Conservation (phyloP, 2,797 vertebrate species). For the Ctenochaetus hawaiiensis region DNA sequence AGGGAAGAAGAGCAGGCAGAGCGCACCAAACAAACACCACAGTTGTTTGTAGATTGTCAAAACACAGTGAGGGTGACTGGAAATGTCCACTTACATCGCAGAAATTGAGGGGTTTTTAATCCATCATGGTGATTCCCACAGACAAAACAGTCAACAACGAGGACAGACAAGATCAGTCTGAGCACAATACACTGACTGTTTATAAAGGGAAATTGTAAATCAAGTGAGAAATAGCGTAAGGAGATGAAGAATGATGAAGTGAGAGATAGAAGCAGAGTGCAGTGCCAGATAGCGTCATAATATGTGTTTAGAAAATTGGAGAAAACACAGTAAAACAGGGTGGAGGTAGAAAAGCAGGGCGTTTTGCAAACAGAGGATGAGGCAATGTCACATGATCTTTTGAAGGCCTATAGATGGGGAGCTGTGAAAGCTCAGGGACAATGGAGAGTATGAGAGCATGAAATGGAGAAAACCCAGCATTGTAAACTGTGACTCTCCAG, state of each 20-base stretch:
- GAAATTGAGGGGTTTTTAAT: conserved; percentile 39
- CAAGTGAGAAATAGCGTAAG: conserved; percentile 17
- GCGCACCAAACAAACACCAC: conserved; percentile 35
- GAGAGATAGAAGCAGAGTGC: conserved; percentile 37
- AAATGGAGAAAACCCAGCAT: conserved; percentile 72
- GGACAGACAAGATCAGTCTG: conserved; percentile 72
- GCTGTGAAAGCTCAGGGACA: conserved; percentile 69
- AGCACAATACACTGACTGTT: conserved; percentile 62
- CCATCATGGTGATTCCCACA: conserved; percentile 66
- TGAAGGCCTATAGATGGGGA: conserved; percentile 52
- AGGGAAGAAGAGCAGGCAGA: conserved; percentile 7
- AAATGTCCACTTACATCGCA: conserved; percentile 34
- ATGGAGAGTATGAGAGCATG: conserved; percentile 74
- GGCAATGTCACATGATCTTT: conserved; percentile 73
- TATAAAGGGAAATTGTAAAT: conserved; percentile 39
- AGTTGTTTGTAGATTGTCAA: conserved; percentile 59
- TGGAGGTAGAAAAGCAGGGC: conserved; percentile 61
- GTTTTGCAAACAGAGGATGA: conserved; percentile 71
- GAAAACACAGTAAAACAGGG: conserved; percentile 58
- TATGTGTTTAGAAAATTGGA: conserved; percentile 39
- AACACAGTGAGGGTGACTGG: conserved; percentile 33
- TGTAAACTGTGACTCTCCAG: conserved; percentile 62
- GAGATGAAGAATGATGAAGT: conserved; percentile 25
- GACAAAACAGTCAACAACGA: conserved; percentile 71
- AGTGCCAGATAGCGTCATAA: conserved; percentile 37